phyloP scores from a whole-genome alignment of 2,888 invertebrate species.

The Cabera pusaria region DNA sequence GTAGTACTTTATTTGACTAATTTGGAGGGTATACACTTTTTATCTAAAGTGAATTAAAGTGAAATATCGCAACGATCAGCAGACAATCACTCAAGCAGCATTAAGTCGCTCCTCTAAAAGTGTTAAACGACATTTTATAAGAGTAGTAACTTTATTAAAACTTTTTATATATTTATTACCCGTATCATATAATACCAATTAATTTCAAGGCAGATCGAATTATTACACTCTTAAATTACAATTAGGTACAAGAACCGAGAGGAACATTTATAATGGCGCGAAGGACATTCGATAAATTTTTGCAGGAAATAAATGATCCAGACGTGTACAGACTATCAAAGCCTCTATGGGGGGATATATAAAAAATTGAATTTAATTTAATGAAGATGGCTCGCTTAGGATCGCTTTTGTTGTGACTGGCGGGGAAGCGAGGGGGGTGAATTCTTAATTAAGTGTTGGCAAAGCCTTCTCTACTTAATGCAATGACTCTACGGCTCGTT shows the following conservation, averaged over 20 bases:
- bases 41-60: too few species aligned
- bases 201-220: slow-evolving; percentile 21
- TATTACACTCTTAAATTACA: slow-evolving; percentile 6
- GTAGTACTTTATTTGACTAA: too few species aligned
- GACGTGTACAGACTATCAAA: slow-evolving; percentile 48
- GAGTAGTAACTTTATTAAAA: too few species aligned
- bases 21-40: too few species aligned
- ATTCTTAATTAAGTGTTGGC: slow-evolving; percentile 81
- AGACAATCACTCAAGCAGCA: too few species aligned
- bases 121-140: too few species aligned
- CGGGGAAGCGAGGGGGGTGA: slow-evolving; percentile 52
- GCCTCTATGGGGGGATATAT: slow-evolving; percentile 42
- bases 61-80: too few species aligned
- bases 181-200: too few species aligned
- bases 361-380: slow-evolving; percentile 73
- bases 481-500: slow-evolving; percentile 80
- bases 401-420: slow-evolving; percentile 77
- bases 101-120: too few species aligned
- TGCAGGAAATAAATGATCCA: slow-evolving; percentile 48
- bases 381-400: slow-evolving; percentile 62
- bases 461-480: slow-evolving; percentile 77
- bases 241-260: not conserved
- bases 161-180: too few species aligned
- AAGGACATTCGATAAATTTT: slow-evolving; percentile 40
- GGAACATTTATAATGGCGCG: slow-evolving; percentile 1